These are phyloP conservation scores for Archips crataeganus DNA, from an alignment of 2,888 invertebrate genomes.

Conservation along the genomic window DNA sequence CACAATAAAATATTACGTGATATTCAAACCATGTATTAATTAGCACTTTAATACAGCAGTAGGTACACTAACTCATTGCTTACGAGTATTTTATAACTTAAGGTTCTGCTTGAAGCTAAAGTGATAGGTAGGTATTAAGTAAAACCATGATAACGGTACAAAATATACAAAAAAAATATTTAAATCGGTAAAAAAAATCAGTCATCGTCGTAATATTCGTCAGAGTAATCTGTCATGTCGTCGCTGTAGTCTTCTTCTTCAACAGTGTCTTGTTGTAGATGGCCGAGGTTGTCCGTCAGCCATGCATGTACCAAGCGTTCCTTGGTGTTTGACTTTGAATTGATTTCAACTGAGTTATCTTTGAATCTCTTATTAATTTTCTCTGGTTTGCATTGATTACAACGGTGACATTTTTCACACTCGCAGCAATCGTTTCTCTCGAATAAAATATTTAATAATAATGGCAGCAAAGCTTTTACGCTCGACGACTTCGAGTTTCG, in stretches of 20 bases:
- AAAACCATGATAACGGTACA: conserved; percentile 1
- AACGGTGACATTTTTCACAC: conserved; percentile 6
- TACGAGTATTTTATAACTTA: too few relatives aligned
- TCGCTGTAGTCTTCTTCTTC: conserved; percentile 37
- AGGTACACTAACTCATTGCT: too few relatives aligned
- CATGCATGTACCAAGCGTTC: neutral
- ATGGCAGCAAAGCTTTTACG: conserved; percentile 67
- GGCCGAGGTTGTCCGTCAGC: neutral
- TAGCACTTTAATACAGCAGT: too few relatives aligned
- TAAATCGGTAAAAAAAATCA: conserved; percentile 23
- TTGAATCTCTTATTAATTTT: neutral
- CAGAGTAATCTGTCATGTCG: conserved; percentile 29
- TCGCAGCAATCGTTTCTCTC: conserved; percentile 59
- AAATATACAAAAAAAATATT: conserved; percentile 20
- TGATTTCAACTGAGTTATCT: neutral
- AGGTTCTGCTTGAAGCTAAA: neutral
- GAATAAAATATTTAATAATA: conserved; percentile 69
- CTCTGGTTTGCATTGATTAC: conserved; percentile 13
- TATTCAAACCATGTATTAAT: too few relatives aligned
- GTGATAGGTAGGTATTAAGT: neutral
- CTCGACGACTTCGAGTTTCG: conserved; percentile 51
- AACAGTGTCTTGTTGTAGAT: neutral
- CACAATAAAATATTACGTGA: too few relatives aligned
- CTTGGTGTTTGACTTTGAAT: neutral
- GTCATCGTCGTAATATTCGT: conserved; percentile 41